Base-by-base conservation (phyloP, 2,888 invertebrate species). In the Dynastes hyllus region DNA sequence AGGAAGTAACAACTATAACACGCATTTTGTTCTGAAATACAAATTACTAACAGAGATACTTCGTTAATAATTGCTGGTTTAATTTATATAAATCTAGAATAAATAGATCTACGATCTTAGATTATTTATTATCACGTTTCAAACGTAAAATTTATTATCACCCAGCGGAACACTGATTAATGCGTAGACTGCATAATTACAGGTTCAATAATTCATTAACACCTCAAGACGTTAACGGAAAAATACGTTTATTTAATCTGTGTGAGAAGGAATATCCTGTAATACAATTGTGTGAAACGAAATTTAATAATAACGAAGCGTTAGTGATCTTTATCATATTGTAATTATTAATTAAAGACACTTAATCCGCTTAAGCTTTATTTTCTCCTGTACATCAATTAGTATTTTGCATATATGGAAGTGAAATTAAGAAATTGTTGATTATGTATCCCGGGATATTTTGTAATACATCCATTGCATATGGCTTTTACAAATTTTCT, bases 41-140 rank as follows among this genome's bases (percentile, higher is more conserved):
- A 73, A 73, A 73, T 58, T 45, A 73, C 40, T 58, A 73, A 61
- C 45, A 22, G 13, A 5, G 32, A 37, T 75, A 27, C 73, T 73
- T 45, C 58, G 58, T 58, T 73, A 73, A 73, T 73, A 73, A 73
- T 73, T 73, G 22, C 27, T 11, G 40, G 45, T 75, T 75, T 50
- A 58, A 11, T 37, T 16, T 27, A 5, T n/a, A 61, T 45, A 75
- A 63, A 45, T 45, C 61, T 75, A 45, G 27, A 61, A 45, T 22
- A 61, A 75, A 32, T 40, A 61, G 61, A 29, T 45, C 27, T 27
- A 58, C 16, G 6, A 6, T 16, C 50, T 11, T 13, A 27, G 40
- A 61, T 75, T 63, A 71, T 55, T 58, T 55, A 71, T 58, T 71
- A 55, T 16, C 22, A 13, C 45, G 61, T 27, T 75, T 22, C 45